These are phyloP conservation scores for Coelopa frigida DNA, from an alignment of 1,140 invertebrate species.

Conservation along the genomic window DNA sequence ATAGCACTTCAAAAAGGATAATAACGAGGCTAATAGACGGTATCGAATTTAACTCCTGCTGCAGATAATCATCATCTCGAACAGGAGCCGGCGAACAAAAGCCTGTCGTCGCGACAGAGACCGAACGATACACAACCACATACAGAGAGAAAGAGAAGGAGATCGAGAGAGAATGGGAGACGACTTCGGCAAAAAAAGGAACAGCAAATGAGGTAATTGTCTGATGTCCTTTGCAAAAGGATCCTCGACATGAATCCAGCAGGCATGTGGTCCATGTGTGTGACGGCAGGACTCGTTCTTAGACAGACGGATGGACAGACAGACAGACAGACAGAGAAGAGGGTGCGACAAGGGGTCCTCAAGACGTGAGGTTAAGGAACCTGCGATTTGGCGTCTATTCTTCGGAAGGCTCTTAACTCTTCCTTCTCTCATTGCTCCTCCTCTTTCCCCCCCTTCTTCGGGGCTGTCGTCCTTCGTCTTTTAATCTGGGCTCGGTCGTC, in stretches of 20 bases:
- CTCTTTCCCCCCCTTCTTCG: too few species aligned
- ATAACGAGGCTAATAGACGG: constrained; percentile 44
- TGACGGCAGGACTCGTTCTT: too few species aligned
- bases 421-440: constrained; percentile 1
- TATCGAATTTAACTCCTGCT: constrained; percentile 40
- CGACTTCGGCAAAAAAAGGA: not conserved
- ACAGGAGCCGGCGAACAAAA: not conserved
- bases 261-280: too few species aligned
- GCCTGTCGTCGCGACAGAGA: too few species aligned
- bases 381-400: constrained; percentile 10
- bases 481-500: too few species aligned
- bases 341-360: too few species aligned
- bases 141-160: not conserved
- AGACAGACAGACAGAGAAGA: not conserved
- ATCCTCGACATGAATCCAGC: not conserved
- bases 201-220: constrained; percentile 11
- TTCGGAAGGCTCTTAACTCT: constrained; percentile 6
- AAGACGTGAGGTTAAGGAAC: constrained; percentile 17
- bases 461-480: too few species aligned
- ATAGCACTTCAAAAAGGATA: constrained; percentile 42
- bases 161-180: not conserved
- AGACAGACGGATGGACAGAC: too few species aligned
- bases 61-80: constrained; percentile 35
- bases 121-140: not conserved
- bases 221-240: constrained; percentile 14